Evolutionary conservation across 2,888 invertebrate genomes (phyloP).

Genomic region (Catonia carolina): DNA sequence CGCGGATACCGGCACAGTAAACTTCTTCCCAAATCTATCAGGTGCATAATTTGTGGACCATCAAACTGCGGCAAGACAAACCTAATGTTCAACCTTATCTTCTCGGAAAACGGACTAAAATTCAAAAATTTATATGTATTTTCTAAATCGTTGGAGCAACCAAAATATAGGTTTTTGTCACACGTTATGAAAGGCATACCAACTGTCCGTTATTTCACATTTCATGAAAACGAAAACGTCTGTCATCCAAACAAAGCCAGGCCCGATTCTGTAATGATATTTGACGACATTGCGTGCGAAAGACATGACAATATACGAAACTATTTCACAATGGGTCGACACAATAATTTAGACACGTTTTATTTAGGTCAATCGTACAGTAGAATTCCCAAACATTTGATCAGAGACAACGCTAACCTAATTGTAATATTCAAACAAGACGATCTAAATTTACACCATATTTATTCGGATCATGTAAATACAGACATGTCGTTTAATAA

Average conservation of each 20-base stretch:
- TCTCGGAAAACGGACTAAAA: conserved; percentile 9
- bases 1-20: conserved; percentile 16
- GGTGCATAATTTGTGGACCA: conserved; percentile 16
- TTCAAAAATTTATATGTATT: conserved; percentile 20
- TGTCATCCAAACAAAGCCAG: conserved; percentile 13
- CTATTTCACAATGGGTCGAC: conserved; percentile 20
- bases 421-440: conserved; percentile 41
- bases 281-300: conserved; percentile 19
- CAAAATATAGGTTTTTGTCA: conserved; percentile 18
- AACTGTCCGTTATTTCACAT: conserved; percentile 10
- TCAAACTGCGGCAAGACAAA: conserved; percentile 18
- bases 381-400: conserved; percentile 39
- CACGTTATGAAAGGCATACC: conserved; percentile 6
- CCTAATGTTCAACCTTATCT: conserved; percentile 14
- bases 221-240: conserved; percentile 12
- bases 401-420: conserved; percentile 40
- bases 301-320: conserved; percentile 12
- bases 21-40: conserved; percentile 9
- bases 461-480: conserved; percentile 27
- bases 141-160: conserved; percentile 20
- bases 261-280: conserved; percentile 21
- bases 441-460: conserved; percentile 38
- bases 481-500: conserved; percentile 23
- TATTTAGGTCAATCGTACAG: conserved; percentile 22
- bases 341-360: conserved; percentile 18